Conservation (phyloP, 2,113 vertebrate genomes). For the Notothenia rossii region DNA sequence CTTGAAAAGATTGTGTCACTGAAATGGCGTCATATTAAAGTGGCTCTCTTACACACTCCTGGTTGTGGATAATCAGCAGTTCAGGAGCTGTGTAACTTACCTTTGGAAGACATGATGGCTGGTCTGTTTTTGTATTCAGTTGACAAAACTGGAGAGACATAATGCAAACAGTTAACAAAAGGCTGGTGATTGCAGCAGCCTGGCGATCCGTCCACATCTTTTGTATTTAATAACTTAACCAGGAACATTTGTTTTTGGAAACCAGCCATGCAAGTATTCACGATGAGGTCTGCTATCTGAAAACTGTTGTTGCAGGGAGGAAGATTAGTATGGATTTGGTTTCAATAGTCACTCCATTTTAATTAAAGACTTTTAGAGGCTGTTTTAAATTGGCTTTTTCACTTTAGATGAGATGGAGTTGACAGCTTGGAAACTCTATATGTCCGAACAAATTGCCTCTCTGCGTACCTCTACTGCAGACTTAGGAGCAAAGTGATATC, state of each 20-base stretch:
- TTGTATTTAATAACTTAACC: slow-evolving; percentile 2
- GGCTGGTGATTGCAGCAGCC: not conserved
- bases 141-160: slow-evolving; percentile 49
- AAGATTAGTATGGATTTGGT: slow-evolving; percentile 36
- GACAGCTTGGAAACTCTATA: slow-evolving; percentile 59
- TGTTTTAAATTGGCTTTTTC: slow-evolving; percentile 46
- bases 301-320: not conserved
- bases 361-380: slow-evolving; percentile 26
- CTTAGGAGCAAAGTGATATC: slow-evolving; percentile 45
- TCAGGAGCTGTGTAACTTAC: slow-evolving; percentile 52
- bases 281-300: not conserved
- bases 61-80: slow-evolving; percentile 2
- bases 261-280: not conserved
- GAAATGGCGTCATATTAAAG: not conserved
- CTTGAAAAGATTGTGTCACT: not conserved
- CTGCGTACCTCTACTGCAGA: slow-evolving; percentile 5
- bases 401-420: slow-evolving; percentile 48
- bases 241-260: not conserved
- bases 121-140: slow-evolving; percentile 48
- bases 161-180: slow-evolving; percentile 46
- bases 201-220: not conserved
- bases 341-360: slow-evolving; percentile 40
- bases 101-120: slow-evolving; percentile 80
- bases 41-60: not conserved
- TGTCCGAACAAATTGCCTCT: slow-evolving; percentile 56